Conservation (phyloP, 2,888 invertebrate genomes). For the Euplagia quadripunctaria region DNA sequence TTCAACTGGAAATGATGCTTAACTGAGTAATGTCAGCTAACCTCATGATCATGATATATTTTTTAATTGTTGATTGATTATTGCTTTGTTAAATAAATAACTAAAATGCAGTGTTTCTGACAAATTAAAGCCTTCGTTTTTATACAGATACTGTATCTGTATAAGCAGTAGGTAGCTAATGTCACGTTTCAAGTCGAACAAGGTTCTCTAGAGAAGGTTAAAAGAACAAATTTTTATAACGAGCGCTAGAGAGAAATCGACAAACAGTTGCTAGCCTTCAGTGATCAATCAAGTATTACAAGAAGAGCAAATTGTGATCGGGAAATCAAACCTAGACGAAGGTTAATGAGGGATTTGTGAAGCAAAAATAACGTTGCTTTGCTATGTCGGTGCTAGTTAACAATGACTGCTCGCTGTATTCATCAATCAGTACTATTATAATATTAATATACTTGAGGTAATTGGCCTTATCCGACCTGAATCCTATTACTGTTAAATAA, state of each 20-base stretch:
- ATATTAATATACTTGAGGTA: constrained; percentile 40
- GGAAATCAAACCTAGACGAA: constrained; percentile 33
- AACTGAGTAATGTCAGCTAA: neutral
- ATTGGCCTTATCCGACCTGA: constrained; percentile 41
- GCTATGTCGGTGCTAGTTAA: constrained; percentile 13
- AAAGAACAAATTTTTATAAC: constrained; percentile 43
- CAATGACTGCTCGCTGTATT: constrained; percentile 18
- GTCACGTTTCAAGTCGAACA: constrained; percentile 49
- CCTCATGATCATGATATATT: too few relatives aligned
- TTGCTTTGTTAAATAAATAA: neutral
- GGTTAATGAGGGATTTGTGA: constrained; percentile 32
- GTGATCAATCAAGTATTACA: constrained; percentile 47
- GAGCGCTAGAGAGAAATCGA: constrained; percentile 46
- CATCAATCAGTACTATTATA: constrained; percentile 18
- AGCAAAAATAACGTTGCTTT: constrained; percentile 20
- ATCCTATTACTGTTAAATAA: constrained; percentile 42
- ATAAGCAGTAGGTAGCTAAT: constrained; percentile 30
- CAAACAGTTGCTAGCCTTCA: constrained; percentile 45
- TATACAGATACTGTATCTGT: constrained; percentile 21
- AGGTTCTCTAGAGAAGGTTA: constrained; percentile 54
- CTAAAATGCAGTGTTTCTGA: neutral
- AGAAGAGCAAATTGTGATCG: constrained; percentile 44
- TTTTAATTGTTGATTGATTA: neutral
- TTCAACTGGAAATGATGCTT: neutral
- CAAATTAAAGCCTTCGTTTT: neutral